Conservation (phyloP, 2,113 vertebrate genomes). For the Pelecanus crispus region DNA sequence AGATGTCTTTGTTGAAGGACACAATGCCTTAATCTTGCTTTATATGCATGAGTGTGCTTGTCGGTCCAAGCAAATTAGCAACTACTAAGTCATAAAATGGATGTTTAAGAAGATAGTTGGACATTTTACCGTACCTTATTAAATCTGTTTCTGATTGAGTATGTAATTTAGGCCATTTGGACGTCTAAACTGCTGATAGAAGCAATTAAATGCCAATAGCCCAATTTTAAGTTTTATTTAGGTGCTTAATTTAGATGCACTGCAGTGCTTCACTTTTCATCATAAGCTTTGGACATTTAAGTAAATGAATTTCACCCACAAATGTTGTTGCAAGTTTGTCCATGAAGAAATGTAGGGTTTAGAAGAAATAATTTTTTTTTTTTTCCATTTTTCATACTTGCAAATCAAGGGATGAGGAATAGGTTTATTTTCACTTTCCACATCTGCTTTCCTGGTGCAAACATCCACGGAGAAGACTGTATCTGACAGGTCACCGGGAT, state of each 20-base stretch:
- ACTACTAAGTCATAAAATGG: background rate
- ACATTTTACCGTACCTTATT: background rate
- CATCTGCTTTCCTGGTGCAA: background rate
- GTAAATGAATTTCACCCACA: background rate
- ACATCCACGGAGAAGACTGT: background rate
- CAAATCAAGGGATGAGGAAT: background rate
- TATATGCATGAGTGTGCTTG: background rate
- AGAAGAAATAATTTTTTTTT: background rate
- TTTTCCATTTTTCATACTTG: background rate
- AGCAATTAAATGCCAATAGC: background rate
- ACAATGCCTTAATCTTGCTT: background rate
- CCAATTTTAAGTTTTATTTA: constrained; percentile 15
- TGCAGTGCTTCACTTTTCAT: background rate
- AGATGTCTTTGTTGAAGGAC: background rate
- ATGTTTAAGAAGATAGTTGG: background rate
- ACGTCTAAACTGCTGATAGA: background rate
- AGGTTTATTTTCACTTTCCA: background rate
- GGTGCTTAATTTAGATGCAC: background rate
- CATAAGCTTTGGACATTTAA: background rate
- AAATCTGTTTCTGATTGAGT: constrained; percentile 14
- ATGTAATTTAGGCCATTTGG: background rate
- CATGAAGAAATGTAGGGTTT: background rate
- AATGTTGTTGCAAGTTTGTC: background rate
- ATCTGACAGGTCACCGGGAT: background rate
- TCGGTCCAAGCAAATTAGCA: background rate